A percentile compares a stretch with the other conserved stretches of the same genome.
Evolutionary conservation across 1,140 invertebrate species (phyloP).

Genomic region (Drosophila insularis): DNA sequence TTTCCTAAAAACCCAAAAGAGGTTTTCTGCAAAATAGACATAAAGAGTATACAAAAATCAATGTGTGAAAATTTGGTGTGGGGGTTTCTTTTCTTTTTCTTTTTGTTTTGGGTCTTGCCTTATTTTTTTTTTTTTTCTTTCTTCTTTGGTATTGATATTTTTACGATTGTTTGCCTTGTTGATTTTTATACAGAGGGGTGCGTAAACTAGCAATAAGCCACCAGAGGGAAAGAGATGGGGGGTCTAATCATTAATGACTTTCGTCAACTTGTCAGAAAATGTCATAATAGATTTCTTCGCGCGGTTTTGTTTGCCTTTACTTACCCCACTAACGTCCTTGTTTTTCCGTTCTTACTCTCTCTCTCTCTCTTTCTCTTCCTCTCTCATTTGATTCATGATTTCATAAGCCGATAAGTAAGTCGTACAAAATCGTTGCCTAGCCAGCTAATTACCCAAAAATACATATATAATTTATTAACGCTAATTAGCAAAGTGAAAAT

Average conservation of each 20-base stretch:
- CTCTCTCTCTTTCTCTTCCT: too few species aligned
- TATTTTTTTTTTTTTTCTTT: too few species aligned
- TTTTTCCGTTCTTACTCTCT: not conserved
- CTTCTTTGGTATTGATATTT: conserved; percentile 53
- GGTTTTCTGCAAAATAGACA: too few species aligned
- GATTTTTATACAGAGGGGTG: not conserved
- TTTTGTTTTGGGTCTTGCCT: not conserved
- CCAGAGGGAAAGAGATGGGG: not conserved
- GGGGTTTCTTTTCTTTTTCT: not conserved
- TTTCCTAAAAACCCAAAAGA: too few species aligned
- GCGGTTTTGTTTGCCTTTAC: conserved; percentile 56
- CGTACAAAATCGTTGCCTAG: not conserved
- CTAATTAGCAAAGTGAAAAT: not conserved
- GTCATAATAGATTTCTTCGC: conserved; percentile 76
- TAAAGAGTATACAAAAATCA: not conserved
- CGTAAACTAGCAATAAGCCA: conserved; percentile 12
- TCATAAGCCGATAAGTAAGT: not conserved
- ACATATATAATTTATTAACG: conserved; percentile 48
- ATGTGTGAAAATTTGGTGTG: not conserved
- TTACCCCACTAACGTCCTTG: conserved; percentile 15
- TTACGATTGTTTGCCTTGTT: conserved; percentile 48
- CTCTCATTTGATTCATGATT: not conserved
- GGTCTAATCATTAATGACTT: conserved; percentile 71
- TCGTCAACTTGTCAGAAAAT: conserved; percentile 74
- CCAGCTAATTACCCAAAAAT: conserved; percentile 5